Percentiles rank a stretch among this genome's conserved stretches.
phyloP scores from a whole-genome alignment of 2,113 vertebrate species.

The Arothron firmamentum region DNA sequence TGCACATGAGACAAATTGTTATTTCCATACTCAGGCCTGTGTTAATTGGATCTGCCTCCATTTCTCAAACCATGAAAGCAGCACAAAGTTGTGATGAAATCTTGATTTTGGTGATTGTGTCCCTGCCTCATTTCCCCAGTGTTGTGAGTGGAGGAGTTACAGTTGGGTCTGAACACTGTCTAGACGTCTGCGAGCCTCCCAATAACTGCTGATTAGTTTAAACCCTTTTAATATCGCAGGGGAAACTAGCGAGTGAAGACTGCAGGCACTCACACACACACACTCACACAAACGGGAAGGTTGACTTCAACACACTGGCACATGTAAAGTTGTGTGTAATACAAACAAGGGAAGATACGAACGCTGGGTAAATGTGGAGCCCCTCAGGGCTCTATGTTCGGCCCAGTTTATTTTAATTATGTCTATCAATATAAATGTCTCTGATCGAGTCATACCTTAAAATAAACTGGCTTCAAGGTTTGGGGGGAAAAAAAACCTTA shows the following conservation, averaged over 20 bases:
- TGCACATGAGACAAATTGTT: conserved; percentile 41
- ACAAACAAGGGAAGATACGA: background rate
- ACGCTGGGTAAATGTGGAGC: background rate
- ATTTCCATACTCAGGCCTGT: background rate
- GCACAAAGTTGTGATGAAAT: conserved; percentile 22
- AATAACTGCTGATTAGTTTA: conserved; percentile 53
- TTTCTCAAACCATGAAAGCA: conserved; percentile 20
- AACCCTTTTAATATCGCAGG: conserved; percentile 48
- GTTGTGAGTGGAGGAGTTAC: conserved; percentile 56
- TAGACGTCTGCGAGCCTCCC: conserved; percentile 60
- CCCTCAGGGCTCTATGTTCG: background rate
- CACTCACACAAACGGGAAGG: background rate
- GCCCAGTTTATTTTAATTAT: background rate
- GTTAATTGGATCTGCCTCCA: conserved; percentile 14
- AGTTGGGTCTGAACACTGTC: conserved; percentile 56
- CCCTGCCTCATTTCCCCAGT: conserved; percentile 20
- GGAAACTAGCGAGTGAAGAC: conserved; percentile 5
- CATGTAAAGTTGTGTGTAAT: background rate
- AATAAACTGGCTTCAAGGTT: background rate
- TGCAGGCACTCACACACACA: conserved; percentile 9
- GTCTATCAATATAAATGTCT: background rate
- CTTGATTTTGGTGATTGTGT: conserved; percentile 9
- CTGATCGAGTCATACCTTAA: no score
- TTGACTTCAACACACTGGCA: background rate
- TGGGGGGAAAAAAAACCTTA: no score